Conservation (phyloP, 2,797 vertebrate genomes). For the Diplodus puntazzo region DNA sequence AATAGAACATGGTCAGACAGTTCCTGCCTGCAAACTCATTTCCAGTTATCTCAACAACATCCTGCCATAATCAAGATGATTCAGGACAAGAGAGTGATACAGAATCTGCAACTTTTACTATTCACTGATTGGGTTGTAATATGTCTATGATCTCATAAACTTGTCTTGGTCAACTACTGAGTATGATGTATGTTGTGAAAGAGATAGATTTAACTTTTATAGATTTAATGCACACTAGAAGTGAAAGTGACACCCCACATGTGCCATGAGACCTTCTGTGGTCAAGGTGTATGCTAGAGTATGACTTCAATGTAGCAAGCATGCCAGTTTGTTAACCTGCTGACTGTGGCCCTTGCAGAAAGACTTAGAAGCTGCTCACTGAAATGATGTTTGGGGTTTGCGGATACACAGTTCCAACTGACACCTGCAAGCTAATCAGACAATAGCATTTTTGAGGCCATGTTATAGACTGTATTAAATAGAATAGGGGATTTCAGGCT, state of each 20-base stretch:
- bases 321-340: not conserved
- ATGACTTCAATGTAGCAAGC: not conserved
- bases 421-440: conserved; percentile 2
- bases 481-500: not conserved
- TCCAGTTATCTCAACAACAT: not conserved
- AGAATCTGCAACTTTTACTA: not conserved
- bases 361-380: not conserved
- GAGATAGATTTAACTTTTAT: not conserved
- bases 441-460: not conserved
- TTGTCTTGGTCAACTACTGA: not conserved
- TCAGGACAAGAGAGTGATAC: not conserved
- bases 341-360: not conserved
- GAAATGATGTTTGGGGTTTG: not conserved
- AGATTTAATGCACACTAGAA: not conserved
- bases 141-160: not conserved
- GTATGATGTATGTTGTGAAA: not conserved
- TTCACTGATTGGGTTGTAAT: not conserved
- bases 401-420: not conserved
- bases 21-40: not conserved
- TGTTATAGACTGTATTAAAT: not conserved
- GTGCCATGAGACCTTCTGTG: not conserved
- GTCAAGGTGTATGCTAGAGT: not conserved
- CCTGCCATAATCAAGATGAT: not conserved
- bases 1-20: not conserved
- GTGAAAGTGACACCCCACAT: not conserved